Conservation (phyloP, 1,140 invertebrate genomes). For the Pachypeltis micranthus region DNA sequence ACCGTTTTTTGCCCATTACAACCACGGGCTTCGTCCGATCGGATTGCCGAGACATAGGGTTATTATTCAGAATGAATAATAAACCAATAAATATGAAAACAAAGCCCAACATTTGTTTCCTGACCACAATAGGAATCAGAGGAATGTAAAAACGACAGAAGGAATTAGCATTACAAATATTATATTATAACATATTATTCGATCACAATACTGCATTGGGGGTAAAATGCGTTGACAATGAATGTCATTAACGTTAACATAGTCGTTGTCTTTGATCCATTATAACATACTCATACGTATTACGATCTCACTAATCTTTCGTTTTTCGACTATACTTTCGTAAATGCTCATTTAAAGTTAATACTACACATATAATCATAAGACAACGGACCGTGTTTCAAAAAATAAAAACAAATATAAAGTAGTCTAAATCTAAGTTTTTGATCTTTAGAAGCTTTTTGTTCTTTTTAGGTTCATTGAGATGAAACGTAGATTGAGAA, state of each 20-base stretch:
- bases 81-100: too few relatives aligned
- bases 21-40: too few relatives aligned
- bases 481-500: not conserved
- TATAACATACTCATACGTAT: not conserved
- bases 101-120: too few relatives aligned
- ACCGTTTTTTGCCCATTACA: too few relatives aligned
- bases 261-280: slow-evolving; percentile 3
- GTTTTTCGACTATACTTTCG: not conserved
- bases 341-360: not conserved
- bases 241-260: not conserved
- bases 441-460: not conserved
- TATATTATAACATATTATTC: slow-evolving; percentile 2
- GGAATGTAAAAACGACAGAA: too few relatives aligned
- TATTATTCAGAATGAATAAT: too few relatives aligned
- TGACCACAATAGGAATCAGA: too few relatives aligned
- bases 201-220: slow-evolving; percentile 1
- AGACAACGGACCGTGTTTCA: not conserved
- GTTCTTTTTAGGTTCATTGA: not conserved
- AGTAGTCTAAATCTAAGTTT: too few relatives aligned
- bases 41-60: too few relatives aligned
- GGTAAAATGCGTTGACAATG: not conserved
- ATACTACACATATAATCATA: not conserved
- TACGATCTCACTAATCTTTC: not conserved
- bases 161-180: slow-evolving; percentile 10
- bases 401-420: too few relatives aligned